These are phyloP conservation scores for Rhagonycha lutea DNA, from an alignment of 2,888 invertebrate genomes.

Conservation along the genomic window DNA sequence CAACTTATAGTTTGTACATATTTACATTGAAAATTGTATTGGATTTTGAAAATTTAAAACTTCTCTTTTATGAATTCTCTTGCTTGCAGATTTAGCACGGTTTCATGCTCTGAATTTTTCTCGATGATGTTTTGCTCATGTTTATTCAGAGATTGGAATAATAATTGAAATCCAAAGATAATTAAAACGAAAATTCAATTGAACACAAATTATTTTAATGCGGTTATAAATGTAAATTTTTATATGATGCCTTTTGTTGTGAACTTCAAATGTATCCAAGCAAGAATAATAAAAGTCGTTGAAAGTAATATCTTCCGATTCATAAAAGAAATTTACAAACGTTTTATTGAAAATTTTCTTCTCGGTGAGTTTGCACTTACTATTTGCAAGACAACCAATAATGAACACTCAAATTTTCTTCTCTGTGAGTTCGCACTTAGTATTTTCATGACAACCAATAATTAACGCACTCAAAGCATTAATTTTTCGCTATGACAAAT, in stretches of 20 bases:
- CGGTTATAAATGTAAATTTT: not conserved
- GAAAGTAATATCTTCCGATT: not conserved
- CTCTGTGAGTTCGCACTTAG: not conserved
- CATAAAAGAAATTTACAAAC: not conserved
- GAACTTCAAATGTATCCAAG: not conserved
- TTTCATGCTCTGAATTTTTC: not conserved
- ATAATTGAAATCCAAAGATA: not conserved
- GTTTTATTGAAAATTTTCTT: not conserved
- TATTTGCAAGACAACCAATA: not conserved
- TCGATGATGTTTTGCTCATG: not conserved
- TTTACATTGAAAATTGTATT: not conserved
- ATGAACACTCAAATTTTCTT: not conserved
- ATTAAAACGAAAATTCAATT: not conserved
- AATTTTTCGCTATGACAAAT: not conserved
- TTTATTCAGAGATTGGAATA: not conserved
- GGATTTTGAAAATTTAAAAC: not conserved
- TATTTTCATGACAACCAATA: not conserved
- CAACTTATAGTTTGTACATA: not conserved
- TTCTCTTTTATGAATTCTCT: not conserved
- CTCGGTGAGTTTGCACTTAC: not conserved
- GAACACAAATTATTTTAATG: not conserved
- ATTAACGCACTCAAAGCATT: not conserved
- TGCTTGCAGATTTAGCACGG: not conserved
- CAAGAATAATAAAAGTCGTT: not conserved
- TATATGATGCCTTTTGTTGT: not conserved